Percentiles rank a stretch among this genome's conserved stretches.
These are phyloP conservation scores for Phengaris arion DNA, from an alignment of 2,888 invertebrate species.

Conservation along the genomic window DNA sequence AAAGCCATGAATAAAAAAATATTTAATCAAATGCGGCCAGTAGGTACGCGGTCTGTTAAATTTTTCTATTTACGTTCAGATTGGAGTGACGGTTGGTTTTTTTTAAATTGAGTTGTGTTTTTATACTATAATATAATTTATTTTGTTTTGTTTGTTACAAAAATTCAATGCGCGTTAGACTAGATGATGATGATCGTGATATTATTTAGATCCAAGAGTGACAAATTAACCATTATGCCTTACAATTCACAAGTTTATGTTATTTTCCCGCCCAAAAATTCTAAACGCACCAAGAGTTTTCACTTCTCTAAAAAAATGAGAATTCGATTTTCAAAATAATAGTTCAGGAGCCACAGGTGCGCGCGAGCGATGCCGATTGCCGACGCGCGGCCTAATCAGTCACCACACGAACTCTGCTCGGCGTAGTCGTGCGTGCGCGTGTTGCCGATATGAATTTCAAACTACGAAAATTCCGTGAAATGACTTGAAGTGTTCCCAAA, in stretches of 20 bases:
- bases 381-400: neutral
- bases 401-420: neutral
- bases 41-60: neutral
- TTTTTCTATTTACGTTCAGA: conserved; percentile 1
- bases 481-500: conserved; percentile 5
- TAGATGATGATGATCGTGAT: too few species aligned
- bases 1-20: conserved; percentile 15
- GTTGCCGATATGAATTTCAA: neutral
- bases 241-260: too few species aligned
- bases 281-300: too few species aligned
- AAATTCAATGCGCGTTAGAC: too few species aligned
- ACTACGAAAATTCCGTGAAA: neutral
- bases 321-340: conserved; percentile 18
- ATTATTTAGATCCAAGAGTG: too few species aligned
- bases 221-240: too few species aligned
- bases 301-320: neutral
- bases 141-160: too few species aligned
- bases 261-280: too few species aligned
- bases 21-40: neutral
- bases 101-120: neutral
- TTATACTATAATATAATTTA: neutral
- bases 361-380: neutral
- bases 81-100: neutral
- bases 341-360: conserved; percentile 15
- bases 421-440: conserved; percentile 2